Evolutionary conservation across 2,888 invertebrate genomes (phyloP).

Genomic region (Oxytorus armatus): DNA sequence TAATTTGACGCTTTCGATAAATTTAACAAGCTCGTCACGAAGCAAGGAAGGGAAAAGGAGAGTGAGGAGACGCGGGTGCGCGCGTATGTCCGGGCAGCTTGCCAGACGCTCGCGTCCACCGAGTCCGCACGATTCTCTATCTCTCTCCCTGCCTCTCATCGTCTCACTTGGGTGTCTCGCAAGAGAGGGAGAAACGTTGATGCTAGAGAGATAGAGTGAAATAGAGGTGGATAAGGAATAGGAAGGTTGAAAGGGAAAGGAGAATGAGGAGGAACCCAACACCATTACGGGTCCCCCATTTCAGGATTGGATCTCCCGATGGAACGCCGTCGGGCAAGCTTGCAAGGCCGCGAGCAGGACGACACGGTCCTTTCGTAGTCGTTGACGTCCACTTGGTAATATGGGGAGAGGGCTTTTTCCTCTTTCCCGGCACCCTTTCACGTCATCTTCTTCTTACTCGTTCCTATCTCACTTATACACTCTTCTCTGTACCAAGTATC

Average conservation of each 20-base stretch:
- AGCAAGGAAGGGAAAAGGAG: constrained; percentile 75
- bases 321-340: constrained; percentile 66
- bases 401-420: constrained; percentile 75
- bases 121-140: constrained; percentile 66
- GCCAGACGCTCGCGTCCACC: constrained; percentile 75
- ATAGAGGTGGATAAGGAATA: constrained; percentile 36
- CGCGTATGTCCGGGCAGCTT: constrained; percentile 80
- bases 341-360: constrained; percentile 75
- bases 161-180: constrained; percentile 72
- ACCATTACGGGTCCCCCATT: constrained; percentile 82
- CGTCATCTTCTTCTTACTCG: constrained; percentile 41
- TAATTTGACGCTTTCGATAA: constrained; percentile 84
- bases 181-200: constrained; percentile 54
- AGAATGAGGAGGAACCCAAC: constrained; percentile 71
- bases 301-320: constrained; percentile 72
- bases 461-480: constrained; percentile 44
- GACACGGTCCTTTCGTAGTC: constrained; percentile 70
- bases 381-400: constrained; percentile 83
- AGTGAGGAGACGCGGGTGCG: constrained; percentile 8
- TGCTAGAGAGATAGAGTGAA: constrained; percentile 27
- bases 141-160: too few relatives aligned
- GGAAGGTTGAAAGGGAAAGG: constrained; percentile 49
- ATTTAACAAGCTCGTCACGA: constrained; percentile 84
- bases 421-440: constrained; percentile 66
- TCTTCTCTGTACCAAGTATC: constrained; percentile 60